A percentile compares a stretch with the other conserved stretches of the same genome.
phyloP scores from a whole-genome alignment of 2,113 vertebrate genomes.

The Siniperca chuatsi region DNA sequence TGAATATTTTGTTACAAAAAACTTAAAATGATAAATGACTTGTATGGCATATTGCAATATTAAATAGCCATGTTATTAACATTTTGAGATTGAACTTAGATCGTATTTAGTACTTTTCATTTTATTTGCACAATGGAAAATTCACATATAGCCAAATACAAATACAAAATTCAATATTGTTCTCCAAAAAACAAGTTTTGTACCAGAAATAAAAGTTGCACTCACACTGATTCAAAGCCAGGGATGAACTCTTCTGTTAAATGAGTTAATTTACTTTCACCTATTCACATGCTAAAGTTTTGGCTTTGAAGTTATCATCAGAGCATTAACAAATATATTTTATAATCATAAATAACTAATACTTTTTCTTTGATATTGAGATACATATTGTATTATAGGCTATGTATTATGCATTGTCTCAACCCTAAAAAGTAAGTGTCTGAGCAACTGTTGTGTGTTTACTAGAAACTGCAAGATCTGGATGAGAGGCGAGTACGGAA shows the following conservation, averaged over 20 bases:
- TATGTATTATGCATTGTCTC: neutral
- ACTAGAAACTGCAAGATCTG: conserved; percentile 91
- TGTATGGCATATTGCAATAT: neutral
- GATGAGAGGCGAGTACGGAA: conserved; percentile 87
- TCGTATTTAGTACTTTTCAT: neutral
- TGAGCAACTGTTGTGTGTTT: conserved; percentile 24
- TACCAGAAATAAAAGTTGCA: neutral
- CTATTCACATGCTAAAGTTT: neutral
- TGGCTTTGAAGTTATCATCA: neutral
- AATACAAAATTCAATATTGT: neutral
- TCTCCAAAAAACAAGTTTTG: neutral
- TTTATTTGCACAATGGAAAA: neutral
- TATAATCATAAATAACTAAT: neutral
- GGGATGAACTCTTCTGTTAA: neutral
- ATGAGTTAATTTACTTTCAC: neutral
- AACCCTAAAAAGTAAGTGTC: neutral
- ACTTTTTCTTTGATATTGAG: neutral
- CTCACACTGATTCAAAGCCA: neutral
- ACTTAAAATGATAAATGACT: neutral
- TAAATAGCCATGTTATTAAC: neutral
- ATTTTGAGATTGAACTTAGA: neutral
- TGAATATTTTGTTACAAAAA: neutral
- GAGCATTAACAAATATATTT: neutral
- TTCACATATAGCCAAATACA: neutral
- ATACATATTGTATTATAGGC: neutral